Base-by-base conservation (phyloP, 1,140 invertebrate species). In the Drosophila ficusphila region DNA sequence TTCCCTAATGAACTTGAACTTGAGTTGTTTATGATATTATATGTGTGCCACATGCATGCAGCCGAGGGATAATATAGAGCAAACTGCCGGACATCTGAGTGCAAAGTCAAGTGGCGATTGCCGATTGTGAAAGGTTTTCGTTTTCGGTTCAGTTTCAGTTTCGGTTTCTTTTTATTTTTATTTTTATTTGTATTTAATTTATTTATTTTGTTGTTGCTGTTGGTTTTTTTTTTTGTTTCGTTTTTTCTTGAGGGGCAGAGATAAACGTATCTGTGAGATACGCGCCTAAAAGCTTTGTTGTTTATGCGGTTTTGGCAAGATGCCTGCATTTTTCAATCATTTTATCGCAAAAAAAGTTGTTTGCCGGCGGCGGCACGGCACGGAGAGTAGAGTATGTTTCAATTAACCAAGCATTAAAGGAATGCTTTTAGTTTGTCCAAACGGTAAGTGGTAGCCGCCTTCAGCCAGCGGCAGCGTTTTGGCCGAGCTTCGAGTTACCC, bases 341-440 rank as follows among this genome's bases (percentile, higher is more conserved):
- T 68, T 65, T 71, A 86, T 49, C 23, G 47, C 64, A 72, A 72
- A 70, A 70, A 73, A 83, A 75, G 54, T 57, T 34, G 74, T 44
- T 67, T 31, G 56, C 12, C 46, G 33, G 9, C 5, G 38, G 14
- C 27, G 41, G 19, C n/a, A n/a, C n/a, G n/a, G n/a, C n/a, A n/a
- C n/a, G n/a, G n/a, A n/a, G n/a, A n/a, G n/a, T n/a, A 27, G 42
- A 48, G 61, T 65, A 65, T 86, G 76, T 73, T 85, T 85, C 81
- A 85, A 85, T 85, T 85, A 85, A 79, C 61, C 76, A 54, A 79
- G 72, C 81, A 77, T 86, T 86, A 86, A 86, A 86, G 81, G 82
- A 81, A 86, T 76, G 82, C 81, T 81, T 86, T 86, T 81, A 86
- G 76, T 49, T 57, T 19, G 73, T 61, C 42, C 41, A 56, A 41